phyloP scores from a whole-genome alignment of 1,140 invertebrate species.

The Tribolium madens region DNA sequence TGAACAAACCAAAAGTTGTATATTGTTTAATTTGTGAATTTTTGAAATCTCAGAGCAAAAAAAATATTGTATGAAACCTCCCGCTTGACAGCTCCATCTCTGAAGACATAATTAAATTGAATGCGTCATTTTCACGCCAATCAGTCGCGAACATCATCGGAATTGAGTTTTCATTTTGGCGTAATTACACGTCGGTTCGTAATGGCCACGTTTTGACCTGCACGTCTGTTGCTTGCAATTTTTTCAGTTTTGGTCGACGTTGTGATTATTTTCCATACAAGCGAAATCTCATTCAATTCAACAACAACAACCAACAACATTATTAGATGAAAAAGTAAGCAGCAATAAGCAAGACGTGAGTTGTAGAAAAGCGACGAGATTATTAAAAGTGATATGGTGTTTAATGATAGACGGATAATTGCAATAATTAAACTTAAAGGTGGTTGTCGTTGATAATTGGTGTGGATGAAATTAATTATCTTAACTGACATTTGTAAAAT shows the following conservation, averaged over 20 bases:
- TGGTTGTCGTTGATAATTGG: not conserved
- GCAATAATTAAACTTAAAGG: not conserved
- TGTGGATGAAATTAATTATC: conserved; percentile 3
- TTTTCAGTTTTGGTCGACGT: not conserved
- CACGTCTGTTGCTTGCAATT: not conserved
- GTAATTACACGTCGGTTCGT: conserved; percentile 14
- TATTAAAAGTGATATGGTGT: conserved; percentile 3
- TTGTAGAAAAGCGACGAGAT: not conserved
- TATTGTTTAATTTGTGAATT: too few relatives aligned
- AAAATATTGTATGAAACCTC: too few relatives aligned
- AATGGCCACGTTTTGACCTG: conserved; percentile 49
- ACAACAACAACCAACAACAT: not conserved
- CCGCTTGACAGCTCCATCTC: not conserved
- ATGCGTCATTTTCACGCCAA: conserved; percentile 11
- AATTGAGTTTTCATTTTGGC: conserved; percentile 21
- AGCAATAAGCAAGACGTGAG: not conserved
- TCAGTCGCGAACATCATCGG: not conserved
- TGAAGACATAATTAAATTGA: conserved; percentile 5
- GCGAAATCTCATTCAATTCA: not conserved
- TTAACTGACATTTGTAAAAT: conserved; percentile 3
- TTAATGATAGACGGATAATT: conserved; percentile 5
- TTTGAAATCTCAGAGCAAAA: too few relatives aligned
- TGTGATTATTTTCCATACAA: conserved; percentile 3
- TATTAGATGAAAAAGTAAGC: too few relatives aligned
- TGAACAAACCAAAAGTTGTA: too few relatives aligned